Evolutionary conservation across 2,888 invertebrate genomes (phyloP), one percentile per base, ranked within the genome.

Genomic region (Glyphotaelius pellucidus): DNA sequence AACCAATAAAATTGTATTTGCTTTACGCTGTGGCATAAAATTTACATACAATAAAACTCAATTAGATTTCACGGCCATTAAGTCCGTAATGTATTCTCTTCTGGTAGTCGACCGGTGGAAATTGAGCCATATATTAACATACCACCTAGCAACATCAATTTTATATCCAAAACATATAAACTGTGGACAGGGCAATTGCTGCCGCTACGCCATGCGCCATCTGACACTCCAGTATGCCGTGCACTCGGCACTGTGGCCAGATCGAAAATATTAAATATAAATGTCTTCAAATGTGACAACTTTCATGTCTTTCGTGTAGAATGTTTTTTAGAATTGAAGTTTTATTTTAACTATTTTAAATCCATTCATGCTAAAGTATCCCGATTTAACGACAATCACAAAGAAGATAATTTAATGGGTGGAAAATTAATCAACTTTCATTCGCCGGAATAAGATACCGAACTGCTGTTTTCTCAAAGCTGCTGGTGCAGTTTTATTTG

Each of bases 31-130:
- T 67, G 91, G 88, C 92, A 89, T 81, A 91, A 87, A 91, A 93
- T 93, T 93, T 93, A 91, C 93, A 93, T 93, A 93, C 93, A 93
- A 93, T 93, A 93, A 93, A 93, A 93, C 93, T 90, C 93, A 93
- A 93, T 93, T 93, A 93, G 92, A 93, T 93, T 93, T 93, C 93
- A 93, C 93, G 93, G 93, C 84, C 91, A 91, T 93, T 93, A 93
- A 93, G 90, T 93, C 90, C 81, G 91, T 92, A 93, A 93, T 93
- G 89, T 92, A 91, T 89, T 92, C 85, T 80, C 90, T 89, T n/a
- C 38, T 84, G 91, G 92, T 80, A 91, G 92, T 84, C 47, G 35
- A 90, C 85, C 90, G 80, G 79, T 88, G 47, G 92, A 92, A 93
- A 93, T 93, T 91, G 91, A 93, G 93, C 90, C 92, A 92, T 92